Base-by-base conservation (phyloP, 2,888 invertebrate species). In the Phasia obesa region DNA sequence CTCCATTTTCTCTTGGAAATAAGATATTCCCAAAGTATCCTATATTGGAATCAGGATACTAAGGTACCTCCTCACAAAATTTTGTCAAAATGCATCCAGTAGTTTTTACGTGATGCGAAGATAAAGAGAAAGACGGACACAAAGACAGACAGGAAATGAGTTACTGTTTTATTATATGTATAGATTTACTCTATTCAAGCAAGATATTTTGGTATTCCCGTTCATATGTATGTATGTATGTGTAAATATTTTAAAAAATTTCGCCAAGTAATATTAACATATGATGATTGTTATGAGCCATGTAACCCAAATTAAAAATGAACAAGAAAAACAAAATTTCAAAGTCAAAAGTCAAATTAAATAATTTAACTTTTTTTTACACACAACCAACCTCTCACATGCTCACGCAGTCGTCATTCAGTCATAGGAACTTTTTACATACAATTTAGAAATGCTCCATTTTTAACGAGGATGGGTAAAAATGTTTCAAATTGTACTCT, bases 261-360 rank as follows among this genome's bases (percentile, higher is more conserved):
- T 67, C 59, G 31, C 65, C 59, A 42, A 49, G 6, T 21, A 25
- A 57, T 55, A 27, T 53, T 21, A 27, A 62, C 67, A 62, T 69
- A 55, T 69, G 69, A 55, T 69, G 69, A 75, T 75, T 47, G 47
- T 49, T 57, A 70, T 69, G 59, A 57, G 49, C 42, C 64, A 51
- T 75, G 59, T 76, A 70, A 70, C 70, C 76, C 64, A 81, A 76
- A 76, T 69, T 76, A 17, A 7, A 53, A 38, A 59, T 51, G 60
- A 60, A 60, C 15, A 49, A 17, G 42, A 47, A 25, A 23, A 75
- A 57, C 4, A 31, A 38, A 64, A 81, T n/a, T 75, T 57, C 73
- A 73, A 79, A 79, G 65, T 60, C 65, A 73, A 60, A 79, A 73
- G 79, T 79, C 79, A 79, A 73, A 79, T 79, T 79, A 67, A 79